phyloP scores from a whole-genome alignment of 2,888 invertebrate species.

The Drosophila kambysellisi region DNA sequence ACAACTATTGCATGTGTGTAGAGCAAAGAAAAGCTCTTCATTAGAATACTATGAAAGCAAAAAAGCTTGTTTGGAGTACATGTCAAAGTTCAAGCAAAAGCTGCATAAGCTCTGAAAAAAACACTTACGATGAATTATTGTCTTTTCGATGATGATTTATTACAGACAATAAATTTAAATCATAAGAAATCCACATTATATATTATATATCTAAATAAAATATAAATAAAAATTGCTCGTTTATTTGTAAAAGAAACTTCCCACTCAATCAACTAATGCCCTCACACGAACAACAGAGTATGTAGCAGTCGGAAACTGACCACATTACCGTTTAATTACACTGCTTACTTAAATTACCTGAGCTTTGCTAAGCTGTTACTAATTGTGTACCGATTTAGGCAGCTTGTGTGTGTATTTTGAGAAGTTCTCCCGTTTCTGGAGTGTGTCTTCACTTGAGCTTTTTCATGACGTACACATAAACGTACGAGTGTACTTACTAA shows the following conservation, averaged over 20 bases:
- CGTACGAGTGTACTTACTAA: neutral
- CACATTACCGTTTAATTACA: neutral
- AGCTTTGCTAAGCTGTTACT: neutral
- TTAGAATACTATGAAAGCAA: neutral
- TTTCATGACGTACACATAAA: neutral
- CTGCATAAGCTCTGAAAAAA: neutral
- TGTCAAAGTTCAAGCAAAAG: neutral
- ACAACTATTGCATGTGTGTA: neutral
- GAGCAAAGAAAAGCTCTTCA: neutral
- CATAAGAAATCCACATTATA: no score
- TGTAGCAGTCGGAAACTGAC: neutral
- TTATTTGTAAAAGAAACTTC: no score
- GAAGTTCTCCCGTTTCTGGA: neutral
- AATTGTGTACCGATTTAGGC: neutral
- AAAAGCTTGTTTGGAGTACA: neutral
- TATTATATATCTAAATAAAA: no score
- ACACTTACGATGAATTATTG: neutral
- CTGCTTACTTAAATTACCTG: neutral
- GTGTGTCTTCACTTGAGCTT: slow-evolving; percentile 4
- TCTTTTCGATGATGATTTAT: neutral
- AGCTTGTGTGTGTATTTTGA: neutral
- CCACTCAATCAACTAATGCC: neutral
- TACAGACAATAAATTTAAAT: no score
- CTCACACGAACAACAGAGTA: neutral
- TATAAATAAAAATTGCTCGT: no score